Evolutionary conservation across 2,888 invertebrate genomes (phyloP), one percentile per base, ranked within the genome.

Genomic region (Agonum fuliginosum): DNA sequence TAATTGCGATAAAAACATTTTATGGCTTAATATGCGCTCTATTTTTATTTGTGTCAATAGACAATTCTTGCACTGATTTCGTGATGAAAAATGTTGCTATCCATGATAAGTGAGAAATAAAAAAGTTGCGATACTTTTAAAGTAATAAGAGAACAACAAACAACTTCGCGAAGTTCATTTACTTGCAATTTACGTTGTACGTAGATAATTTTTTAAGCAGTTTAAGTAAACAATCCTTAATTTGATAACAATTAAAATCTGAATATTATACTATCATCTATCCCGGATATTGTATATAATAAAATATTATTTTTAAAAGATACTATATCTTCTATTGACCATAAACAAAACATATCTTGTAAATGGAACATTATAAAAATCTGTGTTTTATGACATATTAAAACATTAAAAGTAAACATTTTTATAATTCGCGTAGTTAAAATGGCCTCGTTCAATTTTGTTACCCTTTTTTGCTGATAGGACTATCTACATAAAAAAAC

Each of bases 381-480:
- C 24, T 17, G 6, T 27, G 17, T 54, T 54, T 54, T 54, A 54
- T 54, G 54, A 54, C 24, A 27, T 54, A 46, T 46, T 46, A 27
- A 54, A 54, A 27, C 24, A 46, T 46, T 46, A 27, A 54, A 54
- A 54, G 27, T 54, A 54, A 24, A n/a, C 5, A 62, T 62, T 62
- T 30, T 62, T 62, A 17, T 62, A 30, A 62, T 62, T 30, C 12
- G 58, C 30, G 20, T 30, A 54, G 22, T 54, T 62, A 12, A 62
- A 62, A 30, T 30, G 58, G 27, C 58, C 58, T 62, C 58, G 30
- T 62, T 62, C 30, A 62, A 30, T 62, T 30, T 62, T 62, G 27
- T 62, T 30, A 62, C 27, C 30, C 58, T 62, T 62, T 62, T 62
- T 27, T 20, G 24, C 54, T 54, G 58, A 62, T 62, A 62, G 17